phyloP scores from a whole-genome alignment of 2,113 vertebrate genomes.

The Tringa solitaria region DNA sequence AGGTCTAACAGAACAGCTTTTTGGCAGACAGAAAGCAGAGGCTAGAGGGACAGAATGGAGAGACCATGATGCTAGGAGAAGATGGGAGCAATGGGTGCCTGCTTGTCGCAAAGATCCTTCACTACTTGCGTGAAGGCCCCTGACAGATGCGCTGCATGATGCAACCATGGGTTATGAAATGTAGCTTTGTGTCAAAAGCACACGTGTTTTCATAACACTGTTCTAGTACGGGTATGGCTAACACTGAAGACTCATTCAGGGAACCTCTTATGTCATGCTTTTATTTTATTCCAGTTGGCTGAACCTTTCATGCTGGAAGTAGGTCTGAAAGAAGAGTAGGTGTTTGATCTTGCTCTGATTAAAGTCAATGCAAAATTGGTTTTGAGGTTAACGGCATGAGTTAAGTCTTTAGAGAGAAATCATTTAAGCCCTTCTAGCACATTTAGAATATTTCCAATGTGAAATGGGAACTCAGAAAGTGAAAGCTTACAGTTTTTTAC shows the following conservation, averaged over 20 bases:
- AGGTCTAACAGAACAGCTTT: background rate
- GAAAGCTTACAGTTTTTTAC: background rate
- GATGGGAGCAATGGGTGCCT: background rate
- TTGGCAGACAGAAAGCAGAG: background rate
- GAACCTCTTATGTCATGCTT: background rate
- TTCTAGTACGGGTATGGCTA: accelerated
- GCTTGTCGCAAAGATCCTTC: background rate
- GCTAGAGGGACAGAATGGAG: background rate
- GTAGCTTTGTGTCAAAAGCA: background rate
- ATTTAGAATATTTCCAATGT: conserved; percentile 5
- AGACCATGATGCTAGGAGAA: background rate
- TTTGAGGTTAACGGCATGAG: background rate
- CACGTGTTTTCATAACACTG: background rate
- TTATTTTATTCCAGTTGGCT: conserved; percentile 2
- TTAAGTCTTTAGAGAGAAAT: background rate
- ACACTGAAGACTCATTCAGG: background rate
- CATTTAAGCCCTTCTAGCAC: background rate
- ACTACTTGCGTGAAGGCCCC: background rate
- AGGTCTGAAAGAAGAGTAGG: conserved; percentile 12
- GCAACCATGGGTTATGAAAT: background rate
- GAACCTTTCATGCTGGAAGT: background rate
- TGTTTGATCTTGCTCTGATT: conserved; percentile 37
- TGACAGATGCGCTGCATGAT: background rate
- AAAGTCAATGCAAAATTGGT: background rate
- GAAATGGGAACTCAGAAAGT: background rate